phyloP scores from a whole-genome alignment of 2,797 vertebrate genomes.

The Betta splendens region DNA sequence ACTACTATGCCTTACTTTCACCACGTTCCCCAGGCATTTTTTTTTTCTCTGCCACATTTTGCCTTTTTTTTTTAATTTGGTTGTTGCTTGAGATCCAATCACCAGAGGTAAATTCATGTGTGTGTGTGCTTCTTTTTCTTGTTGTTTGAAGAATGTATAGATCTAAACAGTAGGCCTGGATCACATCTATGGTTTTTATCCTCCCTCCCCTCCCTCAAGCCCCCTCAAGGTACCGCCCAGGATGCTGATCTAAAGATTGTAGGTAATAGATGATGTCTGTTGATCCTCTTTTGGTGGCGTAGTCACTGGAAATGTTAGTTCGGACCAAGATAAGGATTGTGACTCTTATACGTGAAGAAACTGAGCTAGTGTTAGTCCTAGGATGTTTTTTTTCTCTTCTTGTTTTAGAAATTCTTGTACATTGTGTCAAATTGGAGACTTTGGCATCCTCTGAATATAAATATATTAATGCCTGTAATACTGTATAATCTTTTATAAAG shows the following conservation, averaged over 20 bases:
- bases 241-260: slow-evolving; percentile 68
- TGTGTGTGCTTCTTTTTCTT: slow-evolving; percentile 25
- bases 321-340: slow-evolving; percentile 71
- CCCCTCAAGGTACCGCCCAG: slow-evolving; percentile 59
- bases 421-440: slow-evolving; percentile 78
- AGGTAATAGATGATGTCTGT: slow-evolving; percentile 61
- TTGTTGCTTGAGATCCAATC: slow-evolving; percentile 42
- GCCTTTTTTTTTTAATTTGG: slow-evolving; percentile 45
- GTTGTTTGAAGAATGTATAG: slow-evolving; percentile 78
- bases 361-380: slow-evolving; percentile 65
- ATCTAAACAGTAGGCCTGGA: slow-evolving; percentile 46
- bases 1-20: slow-evolving; percentile 76
- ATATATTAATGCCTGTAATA: slow-evolving; percentile 81
- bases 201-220: slow-evolving; percentile 30
- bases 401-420: slow-evolving; percentile 76
- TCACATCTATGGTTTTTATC: slow-evolving; percentile 50
- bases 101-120: slow-evolving; percentile 35
- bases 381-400: slow-evolving; percentile 54
- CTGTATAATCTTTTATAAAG: slow-evolving; percentile 79
- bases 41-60: slow-evolving; percentile 20
- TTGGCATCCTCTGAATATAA: slow-evolving; percentile 67
- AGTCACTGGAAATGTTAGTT: slow-evolving; percentile 66
- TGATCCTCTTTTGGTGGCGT: slow-evolving; percentile 53
- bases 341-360: slow-evolving; percentile 76
- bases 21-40: slow-evolving; percentile 29